phyloP scores from a whole-genome alignment of 1,140 invertebrate genomes.

The Drosophila varians region DNA sequence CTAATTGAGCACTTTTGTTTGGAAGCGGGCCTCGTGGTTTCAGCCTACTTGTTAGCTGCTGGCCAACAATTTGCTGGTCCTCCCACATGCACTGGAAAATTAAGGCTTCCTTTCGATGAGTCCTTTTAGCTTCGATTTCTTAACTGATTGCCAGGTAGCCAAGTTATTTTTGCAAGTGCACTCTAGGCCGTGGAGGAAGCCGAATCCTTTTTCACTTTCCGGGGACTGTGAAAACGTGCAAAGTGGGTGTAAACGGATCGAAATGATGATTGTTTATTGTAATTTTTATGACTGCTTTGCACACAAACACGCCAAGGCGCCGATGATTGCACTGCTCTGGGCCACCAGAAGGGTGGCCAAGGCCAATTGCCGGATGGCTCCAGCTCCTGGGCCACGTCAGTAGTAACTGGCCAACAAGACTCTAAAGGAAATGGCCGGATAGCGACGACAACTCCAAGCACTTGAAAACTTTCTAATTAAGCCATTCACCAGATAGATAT shows the following conservation, averaged over 20 bases:
- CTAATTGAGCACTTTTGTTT: conserved; percentile 79
- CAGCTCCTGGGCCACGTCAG: conserved; percentile 10
- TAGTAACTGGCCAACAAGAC: conserved; percentile 12
- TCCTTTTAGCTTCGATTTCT: not conserved
- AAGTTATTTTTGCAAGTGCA: conserved; percentile 10
- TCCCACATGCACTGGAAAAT: conserved; percentile 24
- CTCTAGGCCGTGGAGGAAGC: conserved; percentile 15
- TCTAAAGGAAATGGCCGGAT: not conserved
- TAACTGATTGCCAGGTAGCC: not conserved
- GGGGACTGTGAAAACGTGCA: conserved; percentile 72
- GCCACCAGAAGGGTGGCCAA: conserved; percentile 25
- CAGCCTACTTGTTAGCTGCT: conserved; percentile 69
- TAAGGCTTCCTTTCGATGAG: not conserved
- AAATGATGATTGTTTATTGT: conserved; percentile 81
- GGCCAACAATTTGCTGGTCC: conserved; percentile 21
- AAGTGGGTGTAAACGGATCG: conserved; percentile 81
- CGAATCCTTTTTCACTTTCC: conserved; percentile 76
- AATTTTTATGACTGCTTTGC: conserved; percentile 82
- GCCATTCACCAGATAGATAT: conserved; percentile 53
- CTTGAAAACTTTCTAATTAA: conserved; percentile 77
- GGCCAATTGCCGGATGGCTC: conserved; percentile 7
- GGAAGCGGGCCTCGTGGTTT: conserved; percentile 60
- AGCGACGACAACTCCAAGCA: conserved; percentile 41
- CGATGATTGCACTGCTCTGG: conserved; percentile 66
- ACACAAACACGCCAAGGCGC: conserved; percentile 78